Conservation (phyloP, 2,113 vertebrate genomes). For the Steatornis caripensis region DNA sequence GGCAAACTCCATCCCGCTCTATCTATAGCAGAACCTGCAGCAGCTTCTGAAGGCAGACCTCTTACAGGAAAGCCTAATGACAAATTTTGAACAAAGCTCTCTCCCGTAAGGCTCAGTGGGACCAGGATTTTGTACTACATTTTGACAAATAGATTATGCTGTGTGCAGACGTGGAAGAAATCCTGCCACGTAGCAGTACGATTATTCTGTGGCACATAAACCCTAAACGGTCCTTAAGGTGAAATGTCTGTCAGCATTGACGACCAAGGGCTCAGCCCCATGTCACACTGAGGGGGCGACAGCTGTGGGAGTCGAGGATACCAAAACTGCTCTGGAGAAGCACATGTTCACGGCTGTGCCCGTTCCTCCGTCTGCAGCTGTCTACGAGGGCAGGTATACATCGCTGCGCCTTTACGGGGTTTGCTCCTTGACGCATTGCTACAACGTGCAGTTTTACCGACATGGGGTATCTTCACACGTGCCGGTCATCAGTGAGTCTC, state of each 20-base stretch:
- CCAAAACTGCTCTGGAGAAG: background rate
- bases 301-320: accelerated
- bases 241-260: accelerated
- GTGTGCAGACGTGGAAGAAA: background rate
- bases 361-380: background rate
- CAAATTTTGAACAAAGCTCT: background rate
- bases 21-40: background rate
- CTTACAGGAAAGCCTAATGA: background rate
- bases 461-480: no score
- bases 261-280: background rate
- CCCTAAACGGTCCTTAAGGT: background rate
- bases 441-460: accelerated
- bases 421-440: no score
- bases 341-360: background rate
- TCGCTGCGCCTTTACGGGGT: accelerated
- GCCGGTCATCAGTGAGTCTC: background rate
- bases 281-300: no score
- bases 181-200: background rate
- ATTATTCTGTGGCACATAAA: background rate
- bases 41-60: background rate
- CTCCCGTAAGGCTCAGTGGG: background rate
- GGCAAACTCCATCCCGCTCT: background rate
- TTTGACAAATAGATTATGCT: background rate
- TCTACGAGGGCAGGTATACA: accelerated
- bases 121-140: background rate